Evolutionary conservation across 2,888 invertebrate genomes (phyloP).

Genomic region (Lasioglossum marginatum): DNA sequence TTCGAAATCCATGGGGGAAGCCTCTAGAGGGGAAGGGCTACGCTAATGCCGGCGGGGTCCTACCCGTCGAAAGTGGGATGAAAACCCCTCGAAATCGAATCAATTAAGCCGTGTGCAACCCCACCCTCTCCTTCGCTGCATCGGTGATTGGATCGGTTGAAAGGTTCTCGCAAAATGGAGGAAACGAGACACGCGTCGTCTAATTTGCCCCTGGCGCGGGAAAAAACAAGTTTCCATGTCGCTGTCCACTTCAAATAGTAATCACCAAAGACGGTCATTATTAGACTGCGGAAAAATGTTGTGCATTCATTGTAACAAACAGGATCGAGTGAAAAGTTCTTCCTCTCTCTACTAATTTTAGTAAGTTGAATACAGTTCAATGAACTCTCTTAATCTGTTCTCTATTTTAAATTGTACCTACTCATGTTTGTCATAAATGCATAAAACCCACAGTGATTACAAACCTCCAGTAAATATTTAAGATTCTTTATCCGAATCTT

Average conservation of each 20-base stretch:
- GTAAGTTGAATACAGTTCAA: no score
- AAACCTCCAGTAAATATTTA: neutral
- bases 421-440: no score
- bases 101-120: conserved; percentile 82
- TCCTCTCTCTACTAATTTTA: no score
- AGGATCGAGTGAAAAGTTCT: no score
- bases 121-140: conserved; percentile 63
- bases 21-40: conserved; percentile 31
- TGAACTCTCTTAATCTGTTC: no score
- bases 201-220: neutral
- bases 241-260: neutral
- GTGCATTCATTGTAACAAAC: no score
- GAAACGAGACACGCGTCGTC: conserved; percentile 51
- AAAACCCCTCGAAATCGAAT: conserved; percentile 83
- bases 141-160: conserved; percentile 74
- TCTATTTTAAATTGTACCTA: no score
- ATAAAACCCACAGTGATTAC: no score
- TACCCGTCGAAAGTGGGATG: conserved; percentile 72
- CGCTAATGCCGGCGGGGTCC: conserved; percentile 60
- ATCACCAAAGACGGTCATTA: neutral
- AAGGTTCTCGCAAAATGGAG: conserved; percentile 80
- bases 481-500: neutral
- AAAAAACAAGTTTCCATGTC: neutral
- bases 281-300: no score
- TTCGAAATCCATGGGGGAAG: conserved; percentile 61